phyloP scores from a whole-genome alignment of 2,888 invertebrate genomes.

The Urechis unicinctus region DNA sequence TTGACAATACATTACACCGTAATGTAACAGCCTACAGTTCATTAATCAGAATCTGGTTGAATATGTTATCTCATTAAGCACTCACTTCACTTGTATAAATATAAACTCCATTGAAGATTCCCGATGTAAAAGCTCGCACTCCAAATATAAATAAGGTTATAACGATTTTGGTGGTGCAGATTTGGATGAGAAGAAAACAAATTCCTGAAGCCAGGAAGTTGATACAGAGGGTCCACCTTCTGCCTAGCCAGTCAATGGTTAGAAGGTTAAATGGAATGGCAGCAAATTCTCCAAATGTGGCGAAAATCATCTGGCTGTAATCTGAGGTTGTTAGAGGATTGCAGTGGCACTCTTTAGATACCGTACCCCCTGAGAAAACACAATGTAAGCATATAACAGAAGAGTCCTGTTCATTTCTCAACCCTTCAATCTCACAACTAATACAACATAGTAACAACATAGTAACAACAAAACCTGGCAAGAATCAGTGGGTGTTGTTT shows the following conservation, averaged over 20 bases:
- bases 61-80: too few species aligned
- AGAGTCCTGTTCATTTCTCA: too few species aligned
- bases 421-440: too few species aligned
- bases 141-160: slow-evolving; percentile 42
- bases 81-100: slow-evolving; percentile 48
- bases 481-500: too few species aligned
- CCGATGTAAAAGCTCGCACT: slow-evolving; percentile 37
- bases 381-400: too few species aligned
- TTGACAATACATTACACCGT: too few species aligned
- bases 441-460: too few species aligned
- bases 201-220: slow-evolving; percentile 18
- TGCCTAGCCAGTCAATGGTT: slow-evolving; percentile 41
- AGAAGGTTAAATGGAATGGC: slow-evolving; percentile 45
- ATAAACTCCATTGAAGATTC: slow-evolving; percentile 43
- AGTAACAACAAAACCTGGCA: too few species aligned
- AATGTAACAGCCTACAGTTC: neutral
- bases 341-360: slow-evolving; percentile 42
- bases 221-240: slow-evolving; percentile 20
- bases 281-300: slow-evolving; percentile 48
- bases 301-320: slow-evolving; percentile 42
- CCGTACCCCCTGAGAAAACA: too few species aligned
- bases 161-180: slow-evolving; percentile 27
- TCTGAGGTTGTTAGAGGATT: slow-evolving; percentile 33
- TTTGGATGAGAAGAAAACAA: slow-evolving; percentile 22
- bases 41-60: too few species aligned